Base-by-base conservation (phyloP, 1,140 invertebrate genomes). In the Nasonia vitripennis region DNA sequence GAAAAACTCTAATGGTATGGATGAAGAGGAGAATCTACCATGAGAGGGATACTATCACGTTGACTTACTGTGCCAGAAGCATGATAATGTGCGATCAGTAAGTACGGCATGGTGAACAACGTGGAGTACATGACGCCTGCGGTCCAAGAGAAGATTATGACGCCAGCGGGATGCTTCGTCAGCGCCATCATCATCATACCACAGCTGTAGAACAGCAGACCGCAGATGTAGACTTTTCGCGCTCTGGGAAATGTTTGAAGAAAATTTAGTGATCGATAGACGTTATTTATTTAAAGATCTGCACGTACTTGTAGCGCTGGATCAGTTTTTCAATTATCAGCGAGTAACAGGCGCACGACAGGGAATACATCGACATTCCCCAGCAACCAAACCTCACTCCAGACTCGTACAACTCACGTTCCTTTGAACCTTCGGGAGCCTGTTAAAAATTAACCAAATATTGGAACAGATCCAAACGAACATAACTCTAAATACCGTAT, bases 71-170 rank as follows among this genome's bases (percentile, higher is more conserved):
- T 83, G 48, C 31, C 96, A 55, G 95, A 95, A 14, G 97, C 95
- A 91, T 99, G 98, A 91, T 99, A 99, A 90, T 98, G 97, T 2
- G 98, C 98, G 12, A 99, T 95, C 27, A 99, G 94, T 17, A 99
- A 93, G 91, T 99, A 99, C 2, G 98, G 98, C 97, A 99, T 98
- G 2, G 98, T 99, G 91, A 99, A 99, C 14, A 99, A 94, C 0
- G 98, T 99, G 0, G 98, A 98, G 92, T 99, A 99, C 98, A 99
- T 98, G 41, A 99, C 96, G 0, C 98, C 98, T 4, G 98, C 97
- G 0, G 97, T 96, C 95, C 97, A 97, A 67, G 97, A 98, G 89
- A 98, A 98, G 9, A 98, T 88, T 68, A 98, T 96, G 0, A 98
- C 97, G n/a, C 96, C 97, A 31, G 95, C 93, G 84, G 95, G 96